Evolutionary conservation across 2,797 vertebrate species (phyloP), one percentile per base, ranked within the genome.

Genomic region (Zenarchopterus dispar): DNA sequence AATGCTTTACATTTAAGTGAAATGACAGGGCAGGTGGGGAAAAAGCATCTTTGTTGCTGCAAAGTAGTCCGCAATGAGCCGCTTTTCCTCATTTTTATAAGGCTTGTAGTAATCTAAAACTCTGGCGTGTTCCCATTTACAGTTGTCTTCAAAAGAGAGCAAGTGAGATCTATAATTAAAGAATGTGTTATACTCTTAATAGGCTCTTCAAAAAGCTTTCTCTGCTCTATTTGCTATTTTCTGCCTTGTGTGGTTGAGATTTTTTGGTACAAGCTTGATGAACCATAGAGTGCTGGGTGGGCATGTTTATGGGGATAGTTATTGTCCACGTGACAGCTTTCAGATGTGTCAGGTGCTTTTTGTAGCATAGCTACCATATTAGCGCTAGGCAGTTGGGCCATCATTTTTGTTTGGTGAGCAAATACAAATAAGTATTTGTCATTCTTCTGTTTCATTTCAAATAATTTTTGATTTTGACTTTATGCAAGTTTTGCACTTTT

Each of bases 111-210:
- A 78, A 87, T 90, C 81, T 82, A 77, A 81, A 89, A 77, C 80
- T 67, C 81, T 91, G 83, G 80, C 71, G 64, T 88, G 85, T 75
- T 87, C 90, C 74, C 89, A 87, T 91, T 91, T 92, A 91, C 86
- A 85, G 84, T 84, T 85, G 71, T 75, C 90, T 90, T 93, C 92
- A 93, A 93, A 93, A 78, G 67, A 64, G 56, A 73, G 71, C 61
- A 57, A 85, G 81, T 84, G 79, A 82, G 78, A 92, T 91, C 86
- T 93, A 87, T 94, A 93, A 94, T 94, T 94, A 94, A 83, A 89
- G 92, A 92, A 91, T 81, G 75, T 80, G 79, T 89, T 82, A 85
- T 80, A 82, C 63, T 76, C 84, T 82, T 91, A 88, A 91, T 84
- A 77, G 84, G 67, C 81, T 74, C 87, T 88, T 87, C 84, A 91